These are phyloP conservation scores for Ochropleura leucogaster DNA, from an alignment of 2,888 invertebrate genomes.

Conservation along the genomic window DNA sequence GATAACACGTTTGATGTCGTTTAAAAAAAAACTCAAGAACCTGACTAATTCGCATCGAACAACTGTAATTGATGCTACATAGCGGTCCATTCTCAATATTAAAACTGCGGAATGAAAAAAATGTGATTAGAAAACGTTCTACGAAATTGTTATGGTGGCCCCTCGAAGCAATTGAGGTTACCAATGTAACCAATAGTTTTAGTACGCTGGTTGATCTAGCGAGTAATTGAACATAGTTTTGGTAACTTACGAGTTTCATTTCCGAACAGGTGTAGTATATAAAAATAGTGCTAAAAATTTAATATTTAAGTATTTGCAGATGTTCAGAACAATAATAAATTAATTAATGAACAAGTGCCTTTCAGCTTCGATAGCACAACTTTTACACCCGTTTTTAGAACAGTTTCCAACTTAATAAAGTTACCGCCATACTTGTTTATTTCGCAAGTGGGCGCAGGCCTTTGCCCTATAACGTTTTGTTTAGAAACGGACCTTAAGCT, in stretches of 20 bases:
- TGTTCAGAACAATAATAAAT: too few species aligned
- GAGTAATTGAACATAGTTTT: constrained; percentile 16
- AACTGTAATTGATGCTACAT: constrained; percentile 71
- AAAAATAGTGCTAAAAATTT: too few species aligned
- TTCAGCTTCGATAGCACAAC: too few species aligned
- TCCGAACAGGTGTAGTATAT: too few species aligned
- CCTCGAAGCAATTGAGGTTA: constrained; percentile 57
- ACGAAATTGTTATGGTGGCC: constrained; percentile 50
- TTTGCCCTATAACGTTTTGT: constrained; percentile 60
- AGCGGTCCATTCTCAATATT: constrained; percentile 73
- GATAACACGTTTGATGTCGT: constrained; percentile 17
- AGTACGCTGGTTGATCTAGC: constrained; percentile 2
- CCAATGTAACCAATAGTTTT: constrained; percentile 53
- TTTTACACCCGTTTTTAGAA: not conserved
- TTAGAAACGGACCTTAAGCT: constrained; percentile 50
- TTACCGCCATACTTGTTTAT: constrained; percentile 15
- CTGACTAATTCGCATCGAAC: constrained; percentile 60
- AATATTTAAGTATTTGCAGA: too few species aligned
- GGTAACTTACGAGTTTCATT: not conserved
- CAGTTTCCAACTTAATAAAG: constrained; percentile 1
- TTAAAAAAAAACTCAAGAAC: constrained; percentile 40
- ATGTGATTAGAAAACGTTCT: constrained; percentile 56
- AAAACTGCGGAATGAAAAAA: constrained; percentile 67
- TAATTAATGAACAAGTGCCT: too few species aligned
- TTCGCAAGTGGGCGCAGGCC: constrained; percentile 56